Evolutionary conservation across 53 echinoderm and acorn worm genomes (phyloP), one percentile per base, ranked within the genome.

Genomic region (Astropecten irregularis): DNA sequence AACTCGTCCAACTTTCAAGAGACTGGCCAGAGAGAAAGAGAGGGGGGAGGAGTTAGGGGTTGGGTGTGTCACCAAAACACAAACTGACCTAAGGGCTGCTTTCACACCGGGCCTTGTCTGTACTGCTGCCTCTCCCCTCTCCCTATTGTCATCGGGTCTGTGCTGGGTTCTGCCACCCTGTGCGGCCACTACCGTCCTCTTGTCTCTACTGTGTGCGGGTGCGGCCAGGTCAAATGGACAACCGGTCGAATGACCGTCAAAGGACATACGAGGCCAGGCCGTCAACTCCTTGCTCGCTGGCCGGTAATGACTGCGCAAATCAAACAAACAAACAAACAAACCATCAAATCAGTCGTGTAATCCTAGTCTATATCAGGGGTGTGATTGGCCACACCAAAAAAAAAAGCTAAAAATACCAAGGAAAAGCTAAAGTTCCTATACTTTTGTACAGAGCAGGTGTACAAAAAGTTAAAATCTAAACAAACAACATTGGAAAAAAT

Each of bases 271-370:
- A 15, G 97, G 97, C 88, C 92, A 94, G 0, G 69, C 15, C 1
- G 81, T 62, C 63, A 97, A 68, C 62, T 94, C 94, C 69, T 87
- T 92, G 55, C 44, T 82, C 34, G 90, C 35, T 19, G 97, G 97
- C 21, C 90, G 89, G 73, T 84, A 94, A 66, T 89, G 94, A 32
- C 97, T 96, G 48, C 15, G 28, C 30, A 64, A 27, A 64, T 19
- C 28, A 30, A 40, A 25, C 19, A 25, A 20, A 22, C 2, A 70
- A n/a, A 44, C 15, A 1, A 49, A 20, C 1, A 51, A 20, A 54
- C 18, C 20, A 15, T 5, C 11, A 4, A n/a, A 44, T 44, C 7
- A 44, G 46, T 44, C 7, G 7, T 44, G 46, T 44, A 44, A 7
- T 9, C 13, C 13, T 9, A 9, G 46, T 13, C 46, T 44, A n/a